Evolutionary conservation across 2,797 vertebrate species (phyloP).

Genomic region (Simalia tracyae): DNA sequence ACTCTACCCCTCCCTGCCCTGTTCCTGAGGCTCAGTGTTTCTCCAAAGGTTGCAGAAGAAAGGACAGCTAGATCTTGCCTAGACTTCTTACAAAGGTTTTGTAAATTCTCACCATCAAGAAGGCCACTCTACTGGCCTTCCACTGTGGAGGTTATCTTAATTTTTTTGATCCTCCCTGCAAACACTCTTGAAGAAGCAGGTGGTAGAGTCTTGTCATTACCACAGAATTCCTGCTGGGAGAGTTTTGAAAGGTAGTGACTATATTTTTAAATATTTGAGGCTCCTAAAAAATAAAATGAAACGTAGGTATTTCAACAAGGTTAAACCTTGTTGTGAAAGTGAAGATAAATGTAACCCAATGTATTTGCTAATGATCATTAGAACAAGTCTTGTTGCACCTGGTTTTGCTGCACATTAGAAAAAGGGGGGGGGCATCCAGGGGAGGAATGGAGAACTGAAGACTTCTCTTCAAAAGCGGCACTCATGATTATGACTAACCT

Average conservation of each 20-base stretch:
- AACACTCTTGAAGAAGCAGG: background rate
- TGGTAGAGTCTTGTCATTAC: accelerated
- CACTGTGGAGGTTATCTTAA: too few species aligned
- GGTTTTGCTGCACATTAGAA: background rate
- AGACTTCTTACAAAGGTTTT: background rate
- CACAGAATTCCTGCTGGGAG: background rate
- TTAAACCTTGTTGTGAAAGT: background rate
- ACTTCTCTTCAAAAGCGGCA: too few species aligned
- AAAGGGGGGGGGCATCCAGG: too few species aligned
- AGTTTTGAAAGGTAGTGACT: constrained; percentile 18
- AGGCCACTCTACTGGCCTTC: background rate
- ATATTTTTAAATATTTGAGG: background rate
- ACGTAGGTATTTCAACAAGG: constrained; percentile 7
- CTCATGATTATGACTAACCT: too few species aligned
- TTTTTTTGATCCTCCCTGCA: too few species aligned
- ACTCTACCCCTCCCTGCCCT: background rate
- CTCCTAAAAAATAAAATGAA: constrained; percentile 31
- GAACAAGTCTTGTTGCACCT: background rate
- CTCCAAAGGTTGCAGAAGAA: background rate
- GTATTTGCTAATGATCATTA: background rate
- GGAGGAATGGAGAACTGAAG: too few species aligned
- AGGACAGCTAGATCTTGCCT: background rate
- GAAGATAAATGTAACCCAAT: background rate
- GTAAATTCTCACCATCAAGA: background rate
- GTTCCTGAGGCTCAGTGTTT: background rate